phyloP scores from a whole-genome alignment of 37 sponge, comb jelly and placozoan genomes.

The Chondrosia reniformis region DNA sequence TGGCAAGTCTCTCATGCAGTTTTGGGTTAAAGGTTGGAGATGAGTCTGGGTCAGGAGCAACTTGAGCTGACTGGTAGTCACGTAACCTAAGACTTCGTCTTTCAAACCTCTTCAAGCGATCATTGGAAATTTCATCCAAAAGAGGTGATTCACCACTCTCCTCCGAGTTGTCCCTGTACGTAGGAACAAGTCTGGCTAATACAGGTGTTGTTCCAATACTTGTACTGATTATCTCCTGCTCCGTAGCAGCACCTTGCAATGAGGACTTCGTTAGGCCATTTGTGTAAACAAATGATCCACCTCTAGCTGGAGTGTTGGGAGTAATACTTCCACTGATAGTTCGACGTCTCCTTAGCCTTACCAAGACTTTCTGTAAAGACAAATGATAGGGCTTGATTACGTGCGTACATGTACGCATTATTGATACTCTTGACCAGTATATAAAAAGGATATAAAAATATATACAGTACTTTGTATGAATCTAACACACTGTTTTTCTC shows the following conservation, averaged over 20 bases:
- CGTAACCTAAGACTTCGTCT: neutral
- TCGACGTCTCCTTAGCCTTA: neutral
- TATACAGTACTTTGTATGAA: too few species aligned
- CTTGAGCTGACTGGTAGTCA: neutral
- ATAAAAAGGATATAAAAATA: too few species aligned
- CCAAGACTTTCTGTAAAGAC: neutral
- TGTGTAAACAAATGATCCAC: neutral
- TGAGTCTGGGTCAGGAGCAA: too few species aligned
- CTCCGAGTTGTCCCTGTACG: neutral
- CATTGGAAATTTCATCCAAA: neutral
- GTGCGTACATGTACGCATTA: too few species aligned
- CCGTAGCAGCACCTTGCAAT: neutral
- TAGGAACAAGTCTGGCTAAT: neutral
- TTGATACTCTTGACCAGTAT: too few species aligned
- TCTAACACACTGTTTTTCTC: too few species aligned
- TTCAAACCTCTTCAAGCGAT: constrained; percentile 15
- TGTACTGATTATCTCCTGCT: too few species aligned
- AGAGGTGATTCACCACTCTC: neutral
- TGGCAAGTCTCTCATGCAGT: neutral
- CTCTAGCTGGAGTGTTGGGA: neutral
- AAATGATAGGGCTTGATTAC: too few species aligned
- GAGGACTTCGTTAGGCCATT: neutral
- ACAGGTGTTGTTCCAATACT: neutral
- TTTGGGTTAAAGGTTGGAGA: neutral
- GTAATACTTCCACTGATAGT: neutral